Conservation (phyloP, 1,140 invertebrate species). For the Meloidogyne chitwoodi region DNA sequence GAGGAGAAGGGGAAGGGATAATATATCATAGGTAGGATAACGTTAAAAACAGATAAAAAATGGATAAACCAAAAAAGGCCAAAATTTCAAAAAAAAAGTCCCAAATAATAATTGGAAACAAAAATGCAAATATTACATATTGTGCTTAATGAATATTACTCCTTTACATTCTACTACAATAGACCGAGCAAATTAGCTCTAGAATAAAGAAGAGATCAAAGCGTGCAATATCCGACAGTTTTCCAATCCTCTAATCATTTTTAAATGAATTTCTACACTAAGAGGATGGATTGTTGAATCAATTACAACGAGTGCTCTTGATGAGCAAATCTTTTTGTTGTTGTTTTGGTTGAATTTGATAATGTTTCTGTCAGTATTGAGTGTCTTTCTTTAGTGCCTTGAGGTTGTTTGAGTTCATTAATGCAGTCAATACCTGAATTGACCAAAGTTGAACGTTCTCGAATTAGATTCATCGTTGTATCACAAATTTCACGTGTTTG, state of each 20-base stretch:
- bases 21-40: not conserved
- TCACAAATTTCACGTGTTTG: slow-evolving; percentile 13
- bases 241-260: not conserved
- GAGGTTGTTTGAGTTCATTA: slow-evolving; percentile 13
- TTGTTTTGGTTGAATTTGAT: slow-evolving; percentile 5
- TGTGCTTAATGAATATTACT: not conserved
- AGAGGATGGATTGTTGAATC: not conserved
- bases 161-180: not conserved
- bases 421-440: slow-evolving; percentile 18
- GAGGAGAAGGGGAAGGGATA: not conserved
- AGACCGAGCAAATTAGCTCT: too few species aligned
- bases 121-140: too few species aligned
- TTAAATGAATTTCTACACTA: not conserved
- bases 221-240: not conserved
- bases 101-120: too few species aligned
- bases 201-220: not conserved
- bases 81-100: not conserved
- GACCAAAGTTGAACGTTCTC: slow-evolving; percentile 6
- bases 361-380: not conserved
- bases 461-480: slow-evolving; percentile 3
- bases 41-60: too few species aligned
- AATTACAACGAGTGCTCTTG: slow-evolving; percentile 1
- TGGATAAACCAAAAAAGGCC: not conserved
- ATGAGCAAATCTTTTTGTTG: slow-evolving; percentile 5
- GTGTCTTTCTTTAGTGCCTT: not conserved